Base-by-base conservation (phyloP, 2,888 invertebrate species). In the Baronia brevicornis region DNA sequence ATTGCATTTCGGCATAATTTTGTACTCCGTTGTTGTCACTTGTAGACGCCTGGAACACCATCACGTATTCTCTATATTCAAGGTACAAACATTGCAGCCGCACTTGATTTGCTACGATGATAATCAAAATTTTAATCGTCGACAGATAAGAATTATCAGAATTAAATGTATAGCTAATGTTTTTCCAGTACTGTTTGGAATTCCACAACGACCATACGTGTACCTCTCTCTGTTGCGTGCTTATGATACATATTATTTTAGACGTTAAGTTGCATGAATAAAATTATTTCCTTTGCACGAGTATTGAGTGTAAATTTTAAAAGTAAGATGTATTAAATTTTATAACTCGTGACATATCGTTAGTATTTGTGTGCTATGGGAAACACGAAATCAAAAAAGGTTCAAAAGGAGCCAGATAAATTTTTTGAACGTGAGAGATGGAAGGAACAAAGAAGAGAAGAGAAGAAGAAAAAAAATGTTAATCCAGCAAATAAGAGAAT, bases 371-470 rank as follows among this genome's bases (percentile, higher is more conserved):
- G 19, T 28, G 35, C 29, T 42, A 85, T 85, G 85, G 85, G 85
- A 5, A 84, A 78, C 51, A 57, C 67, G 5, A 71, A 77, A 44
- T 77, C 73, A 2, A 80, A 73, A 48, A 77, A 68, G 51, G 51
- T 46, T 34, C 62, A 69, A 33, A 75, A 70, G 44, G 78, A 78
- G 43, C 73, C 80, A 1, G 74, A 70, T 36, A 70, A 67, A 34
- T 73, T 84, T 48, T 84, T 85, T 36, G 79, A 72, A 10, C 53
- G 73, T 3, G 74, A 77, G 37, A 63, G 60, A 47, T 65, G 65
- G 70, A 75, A 67, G 46, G 77, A 82, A 42, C 63, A 66, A 39
- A 65, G 60, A 39, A 47, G 61, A 3, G 70, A 72, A 20, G 72
- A 75, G 32, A 61, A 60, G 35, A 61, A 53, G 40, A 74, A 72